These are phyloP conservation scores for Otolemur crassicaudatus DNA, from an alignment of 2,797 vertebrate species.

Conservation along the genomic window DNA sequence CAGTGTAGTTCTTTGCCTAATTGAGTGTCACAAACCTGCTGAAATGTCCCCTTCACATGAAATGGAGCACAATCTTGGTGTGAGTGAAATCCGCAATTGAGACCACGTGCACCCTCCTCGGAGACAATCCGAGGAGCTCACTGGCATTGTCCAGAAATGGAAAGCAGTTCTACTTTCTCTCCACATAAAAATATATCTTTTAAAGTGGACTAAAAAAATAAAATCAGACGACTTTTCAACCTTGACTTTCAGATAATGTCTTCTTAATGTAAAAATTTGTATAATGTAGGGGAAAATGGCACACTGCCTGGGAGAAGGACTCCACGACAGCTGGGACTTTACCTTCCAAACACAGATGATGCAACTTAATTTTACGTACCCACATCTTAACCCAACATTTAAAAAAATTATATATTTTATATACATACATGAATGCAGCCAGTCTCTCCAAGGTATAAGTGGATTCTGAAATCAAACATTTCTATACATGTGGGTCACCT, in stretches of 20 bases:
- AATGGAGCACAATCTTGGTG: neutral
- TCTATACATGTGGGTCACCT: too few species aligned
- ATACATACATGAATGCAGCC: neutral
- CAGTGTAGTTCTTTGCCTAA: neutral
- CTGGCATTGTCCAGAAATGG: neutral
- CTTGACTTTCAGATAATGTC: neutral
- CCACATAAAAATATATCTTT: neutral
- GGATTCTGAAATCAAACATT: neutral
- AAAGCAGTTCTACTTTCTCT: neutral
- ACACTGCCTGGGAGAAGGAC: too few species aligned
- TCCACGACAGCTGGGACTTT: too few species aligned
- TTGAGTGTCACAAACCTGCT: neutral
- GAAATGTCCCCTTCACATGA: neutral
- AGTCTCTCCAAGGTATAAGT: neutral
- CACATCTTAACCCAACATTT: neutral
- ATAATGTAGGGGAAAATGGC: too few species aligned
- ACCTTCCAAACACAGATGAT: too few species aligned
- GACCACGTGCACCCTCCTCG: neutral
- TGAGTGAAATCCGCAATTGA: neutral
- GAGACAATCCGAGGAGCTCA: neutral
- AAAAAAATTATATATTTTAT: too few species aligned
- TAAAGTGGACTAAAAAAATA: neutral
- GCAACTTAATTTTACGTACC: too few species aligned
- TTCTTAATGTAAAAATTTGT: neutral
- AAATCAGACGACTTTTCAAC: neutral